Conservation (phyloP, 2,888 invertebrate genomes). For the Ochlodes sylvanus region DNA sequence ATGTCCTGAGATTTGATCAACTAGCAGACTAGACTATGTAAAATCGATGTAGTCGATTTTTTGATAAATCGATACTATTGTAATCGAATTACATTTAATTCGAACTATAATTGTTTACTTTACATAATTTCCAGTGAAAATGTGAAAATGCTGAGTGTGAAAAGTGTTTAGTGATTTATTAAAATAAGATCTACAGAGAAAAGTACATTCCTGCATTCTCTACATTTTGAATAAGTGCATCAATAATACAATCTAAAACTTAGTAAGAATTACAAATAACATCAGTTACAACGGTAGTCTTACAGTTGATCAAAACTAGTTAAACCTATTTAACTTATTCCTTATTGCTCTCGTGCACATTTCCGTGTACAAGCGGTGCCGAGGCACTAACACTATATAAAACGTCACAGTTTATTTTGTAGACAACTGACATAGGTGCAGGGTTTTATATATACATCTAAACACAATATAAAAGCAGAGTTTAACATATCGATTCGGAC, state of each 20-base stretch:
- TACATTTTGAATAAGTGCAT: neutral
- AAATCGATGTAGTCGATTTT: neutral
- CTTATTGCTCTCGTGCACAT: constrained; percentile 15
- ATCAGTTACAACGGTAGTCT: too few relatives aligned
- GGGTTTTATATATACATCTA: constrained; percentile 28
- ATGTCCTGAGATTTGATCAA: neutral
- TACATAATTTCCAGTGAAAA: neutral
- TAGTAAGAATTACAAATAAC: neutral
- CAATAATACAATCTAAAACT: neutral
- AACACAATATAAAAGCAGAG: constrained; percentile 24
- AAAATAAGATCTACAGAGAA: neutral
- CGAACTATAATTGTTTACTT: too few relatives aligned
- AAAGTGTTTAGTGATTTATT: neutral
- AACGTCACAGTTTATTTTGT: constrained; percentile 11
- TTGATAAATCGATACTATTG: neutral
- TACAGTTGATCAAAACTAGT: constrained; percentile 9
- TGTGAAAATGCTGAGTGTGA: neutral
- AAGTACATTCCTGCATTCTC: neutral
- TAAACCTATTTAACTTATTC: neutral
- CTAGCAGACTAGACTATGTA: neutral
- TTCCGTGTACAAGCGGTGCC: constrained; percentile 16
- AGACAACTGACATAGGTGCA: constrained; percentile 26
- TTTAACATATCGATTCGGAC: constrained; percentile 27
- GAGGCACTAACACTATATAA: constrained; percentile 15
- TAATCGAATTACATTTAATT: neutral